Evolutionary conservation across 2,888 invertebrate genomes (phyloP), one percentile per base, ranked within the genome.

Genomic region (Bibio marci): DNA sequence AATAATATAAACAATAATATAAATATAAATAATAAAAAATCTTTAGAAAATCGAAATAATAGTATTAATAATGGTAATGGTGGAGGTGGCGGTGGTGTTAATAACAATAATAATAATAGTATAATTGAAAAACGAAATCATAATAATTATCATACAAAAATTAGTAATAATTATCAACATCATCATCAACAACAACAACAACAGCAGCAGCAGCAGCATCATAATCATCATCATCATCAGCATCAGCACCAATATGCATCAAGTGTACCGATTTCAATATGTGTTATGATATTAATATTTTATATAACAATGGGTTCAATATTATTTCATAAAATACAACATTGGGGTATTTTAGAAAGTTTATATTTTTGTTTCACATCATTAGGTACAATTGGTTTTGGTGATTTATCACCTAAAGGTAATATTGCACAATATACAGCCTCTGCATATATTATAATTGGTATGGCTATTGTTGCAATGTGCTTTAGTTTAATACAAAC

Each of bases 221-320:
- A n/a, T n/a, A n/a, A n/a, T n/a, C n/a, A n/a, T n/a, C n/a, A n/a
- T n/a, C n/a, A n/a, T n/a, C n/a, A n/a, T n/a, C n/a, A 30, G 41
- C 5, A 43, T 44, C 2, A 45, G 43, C 6, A 43, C 43, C 11
- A 39, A 41, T 17, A 36, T 15, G 50, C 57, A 12, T 45, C 54
- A n/a, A 56, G 83, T 47, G 91, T 95, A 43, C 95, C 95, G 35
- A 78, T 92, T 42, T 72, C 77, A 39, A 70, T 95, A 37, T 90
- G 91, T 55, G 65, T 92, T 43, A 65, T 87, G 47, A 78, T 94
- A 32, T 76, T 95, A 51, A 67, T 86, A 35, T 70, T 79, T 47
- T 95, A 95, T 62, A 75, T 95, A 51, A 79, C 80, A 42, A 76
- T 86, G 27, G 95, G 95, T 12, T 85, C 92, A 1, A 66, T 86